phyloP scores from a whole-genome alignment of 2,888 invertebrate genomes.

The Drosophila meridiana region DNA sequence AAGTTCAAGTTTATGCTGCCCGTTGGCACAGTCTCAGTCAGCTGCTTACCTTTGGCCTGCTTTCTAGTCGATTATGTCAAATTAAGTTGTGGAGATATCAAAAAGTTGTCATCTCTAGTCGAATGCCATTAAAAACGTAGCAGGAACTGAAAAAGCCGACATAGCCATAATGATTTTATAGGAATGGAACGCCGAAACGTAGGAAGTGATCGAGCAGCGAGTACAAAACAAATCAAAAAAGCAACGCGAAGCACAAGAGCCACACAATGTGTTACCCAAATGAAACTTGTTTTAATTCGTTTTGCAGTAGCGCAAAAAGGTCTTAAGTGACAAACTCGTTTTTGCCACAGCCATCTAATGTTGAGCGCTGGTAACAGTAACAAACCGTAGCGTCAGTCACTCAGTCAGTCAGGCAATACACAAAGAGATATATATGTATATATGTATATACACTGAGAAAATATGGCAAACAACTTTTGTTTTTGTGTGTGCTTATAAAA shows the following conservation, averaged over 20 bases:
- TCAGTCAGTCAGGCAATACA: slow-evolving; percentile 38
- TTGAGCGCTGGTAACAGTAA: slow-evolving; percentile 46
- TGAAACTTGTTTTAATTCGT: slow-evolving; percentile 71
- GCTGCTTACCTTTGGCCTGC: slow-evolving; percentile 25
- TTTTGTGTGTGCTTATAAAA: slow-evolving; percentile 74
- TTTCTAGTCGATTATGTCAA: slow-evolving; percentile 4
- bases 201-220: slow-evolving; percentile 55
- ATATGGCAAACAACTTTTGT: slow-evolving; percentile 78
- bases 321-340: slow-evolving; percentile 76
- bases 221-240: slow-evolving; percentile 16
- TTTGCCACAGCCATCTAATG: slow-evolving; percentile 59
- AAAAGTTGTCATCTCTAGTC: not conserved
- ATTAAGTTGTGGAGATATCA: not conserved
- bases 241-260: slow-evolving; percentile 31
- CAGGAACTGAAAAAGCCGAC: slow-evolving; percentile 42
- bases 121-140: slow-evolving; percentile 11
- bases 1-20: slow-evolving; percentile 12
- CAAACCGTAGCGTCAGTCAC: slow-evolving; percentile 36
- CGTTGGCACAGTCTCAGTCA: slow-evolving; percentile 2
- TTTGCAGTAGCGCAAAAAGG: slow-evolving; percentile 72
- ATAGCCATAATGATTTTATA: slow-evolving; percentile 46
- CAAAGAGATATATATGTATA: slow-evolving; percentile 23
- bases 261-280: slow-evolving; percentile 52
- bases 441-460: slow-evolving; percentile 50
- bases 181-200: slow-evolving; percentile 48